Evolutionary conservation across 2,888 invertebrate genomes (phyloP), one percentile per base, ranked within the genome.

Genomic region (Callinectes sapidus): DNA sequence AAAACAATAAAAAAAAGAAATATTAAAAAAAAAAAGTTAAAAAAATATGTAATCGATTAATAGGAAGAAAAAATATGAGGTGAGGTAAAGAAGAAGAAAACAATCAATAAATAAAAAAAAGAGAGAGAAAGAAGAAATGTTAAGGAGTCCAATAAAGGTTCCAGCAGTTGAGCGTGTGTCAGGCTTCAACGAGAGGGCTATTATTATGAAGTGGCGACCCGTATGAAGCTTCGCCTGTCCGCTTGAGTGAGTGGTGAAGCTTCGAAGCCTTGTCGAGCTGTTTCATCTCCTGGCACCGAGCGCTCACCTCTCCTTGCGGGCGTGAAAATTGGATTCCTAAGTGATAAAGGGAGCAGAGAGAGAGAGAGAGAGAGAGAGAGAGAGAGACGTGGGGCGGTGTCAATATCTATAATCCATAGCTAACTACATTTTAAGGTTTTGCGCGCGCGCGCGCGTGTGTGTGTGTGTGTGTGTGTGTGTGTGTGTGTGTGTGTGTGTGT

Each of bases 121-220:
- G 39, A 39, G 39, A 3, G 39, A 39, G 39, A 66, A 66, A 66
- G 23, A n/a, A 71, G 28, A 71, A 48, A 10, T 28, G n/a, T 2
- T 71, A 71, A 71, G 10, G 28, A 23, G 23, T 71, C 23, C 71
- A 71, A 71, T 71, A n/a, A 2, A 28, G 1, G 8, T 8, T 10
- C 55, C n/a, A 66, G n/a, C 66, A 66, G 23, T n/a, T 8, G n/a
- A 71, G 1, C n/a, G 71, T 28, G 71, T 28, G 71, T 18, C 61
- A 71, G n/a, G 71, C 28, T 71, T 0, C 71, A 71, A n/a, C 8
- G 23, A n/a, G 32, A 32, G 81, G 81, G 81, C 81, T 32, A 81
- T 81, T 81, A 81, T 81, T 81, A 81, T 81, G 81, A 81, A 81
- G 81, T 81, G 81, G 81, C 81, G 81, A 81, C 32, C 81, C 81